Evolutionary conservation across 2,113 vertebrate species (phyloP).

Genomic region (Heterocephalus glaber): DNA sequence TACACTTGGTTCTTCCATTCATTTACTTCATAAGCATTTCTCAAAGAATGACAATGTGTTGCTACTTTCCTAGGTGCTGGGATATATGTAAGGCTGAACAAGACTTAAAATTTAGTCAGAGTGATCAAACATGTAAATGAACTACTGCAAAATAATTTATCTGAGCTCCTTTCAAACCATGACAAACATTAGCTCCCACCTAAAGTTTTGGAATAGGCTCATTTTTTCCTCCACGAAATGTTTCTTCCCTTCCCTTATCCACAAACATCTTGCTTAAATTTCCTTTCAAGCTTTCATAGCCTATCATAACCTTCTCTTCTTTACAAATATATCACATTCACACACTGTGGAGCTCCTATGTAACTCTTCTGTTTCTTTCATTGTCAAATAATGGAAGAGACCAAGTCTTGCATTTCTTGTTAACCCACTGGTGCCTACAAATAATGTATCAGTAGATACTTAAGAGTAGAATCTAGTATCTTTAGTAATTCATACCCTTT

Average conservation of each 20-base stretch:
- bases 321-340: not conserved
- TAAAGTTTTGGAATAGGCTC: not conserved
- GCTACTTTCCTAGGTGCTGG: not conserved
- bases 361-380: not conserved
- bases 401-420: not conserved
- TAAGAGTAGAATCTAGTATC: not conserved
- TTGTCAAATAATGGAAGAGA: not conserved
- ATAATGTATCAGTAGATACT: not conserved
- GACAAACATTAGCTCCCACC: not conserved
- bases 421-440: not conserved
- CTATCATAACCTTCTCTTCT: not conserved
- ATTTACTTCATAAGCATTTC: not conserved
- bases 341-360: not conserved
- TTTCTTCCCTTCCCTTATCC: not conserved
- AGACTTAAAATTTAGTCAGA: not conserved
- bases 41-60: not conserved
- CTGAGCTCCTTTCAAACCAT: not conserved
- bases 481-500: not conserved
- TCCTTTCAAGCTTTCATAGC: not conserved
- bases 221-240: not conserved
- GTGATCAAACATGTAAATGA: not conserved
- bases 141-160: slow-evolving; percentile 27
- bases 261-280: not conserved
- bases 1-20: not conserved
- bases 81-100: not conserved